phyloP scores from a whole-genome alignment of 2,888 invertebrate species.

The Piscicola geometra region DNA sequence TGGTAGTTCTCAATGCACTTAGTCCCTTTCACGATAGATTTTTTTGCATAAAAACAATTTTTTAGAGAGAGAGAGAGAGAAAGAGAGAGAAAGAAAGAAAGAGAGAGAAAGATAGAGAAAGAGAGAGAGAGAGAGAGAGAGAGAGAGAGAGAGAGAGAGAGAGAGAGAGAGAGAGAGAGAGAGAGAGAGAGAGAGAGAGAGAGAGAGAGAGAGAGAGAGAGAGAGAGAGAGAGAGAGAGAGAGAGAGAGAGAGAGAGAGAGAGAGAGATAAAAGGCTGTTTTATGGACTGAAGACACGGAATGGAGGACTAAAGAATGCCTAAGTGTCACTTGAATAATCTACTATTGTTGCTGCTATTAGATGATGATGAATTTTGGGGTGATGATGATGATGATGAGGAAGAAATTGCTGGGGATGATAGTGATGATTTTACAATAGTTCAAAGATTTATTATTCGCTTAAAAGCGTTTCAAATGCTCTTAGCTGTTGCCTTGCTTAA shows the following conservation, averaged over 20 bases:
- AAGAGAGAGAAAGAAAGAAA: constrained; percentile 18
- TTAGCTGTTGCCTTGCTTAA: too few species aligned
- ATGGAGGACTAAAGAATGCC: too few species aligned
- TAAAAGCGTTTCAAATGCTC: too few species aligned
- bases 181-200: background rate
- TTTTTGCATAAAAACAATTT: background rate
- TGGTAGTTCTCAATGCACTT: background rate
- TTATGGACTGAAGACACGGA: background rate
- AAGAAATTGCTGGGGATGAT: too few species aligned
- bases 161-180: background rate
- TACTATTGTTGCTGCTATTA: too few species aligned
- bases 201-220: background rate
- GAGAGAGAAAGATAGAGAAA: too few species aligned
- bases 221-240: background rate
- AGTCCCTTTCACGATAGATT: background rate
- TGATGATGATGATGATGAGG: too few species aligned
- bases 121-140: constrained; percentile 13
- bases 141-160: background rate
- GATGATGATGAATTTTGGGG: too few species aligned
- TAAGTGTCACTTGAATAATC: too few species aligned
- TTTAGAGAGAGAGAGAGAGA: constrained; percentile 3
- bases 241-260: constrained; percentile 14
- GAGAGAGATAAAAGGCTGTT: background rate
- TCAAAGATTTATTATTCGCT: too few species aligned
- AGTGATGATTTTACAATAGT: too few species aligned